Evolutionary conservation across 2,113 vertebrate genomes (phyloP).

Genomic region (Ovis canadensis): DNA sequence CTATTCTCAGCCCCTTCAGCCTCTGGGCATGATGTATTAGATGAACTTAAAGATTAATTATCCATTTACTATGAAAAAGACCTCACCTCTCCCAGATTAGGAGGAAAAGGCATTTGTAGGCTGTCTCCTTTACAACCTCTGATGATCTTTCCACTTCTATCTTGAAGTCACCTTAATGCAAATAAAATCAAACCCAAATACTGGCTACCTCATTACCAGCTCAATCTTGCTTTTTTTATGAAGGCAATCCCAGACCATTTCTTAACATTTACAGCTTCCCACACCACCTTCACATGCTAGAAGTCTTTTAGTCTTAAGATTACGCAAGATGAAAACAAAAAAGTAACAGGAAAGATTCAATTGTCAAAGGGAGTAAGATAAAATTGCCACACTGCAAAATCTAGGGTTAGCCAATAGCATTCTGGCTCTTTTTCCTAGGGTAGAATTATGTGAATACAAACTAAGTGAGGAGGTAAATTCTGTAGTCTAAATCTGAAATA

Average conservation of each 20-base stretch:
- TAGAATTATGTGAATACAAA: neutral
- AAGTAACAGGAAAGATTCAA: neutral
- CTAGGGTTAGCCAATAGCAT: neutral
- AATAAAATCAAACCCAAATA: slow-evolving; percentile 38
- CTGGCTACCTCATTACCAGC: neutral
- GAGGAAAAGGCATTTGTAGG: slow-evolving; percentile 8
- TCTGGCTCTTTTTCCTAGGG: neutral
- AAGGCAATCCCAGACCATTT: neutral
- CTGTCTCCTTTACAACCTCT: neutral
- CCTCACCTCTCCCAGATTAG: neutral
- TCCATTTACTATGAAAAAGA: slow-evolving; percentile 42
- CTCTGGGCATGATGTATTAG: slow-evolving; percentile 21
- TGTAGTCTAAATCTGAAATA: neutral
- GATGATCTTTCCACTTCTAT: neutral
- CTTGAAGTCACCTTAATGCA: slow-evolving; percentile 25
- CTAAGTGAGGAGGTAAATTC: neutral
- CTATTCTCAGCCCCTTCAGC: neutral
- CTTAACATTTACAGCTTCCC: neutral
- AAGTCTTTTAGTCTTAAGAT: slow-evolving; percentile 8
- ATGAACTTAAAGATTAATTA: slow-evolving; percentile 41
- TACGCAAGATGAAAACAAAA: neutral
- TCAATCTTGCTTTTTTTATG: neutral
- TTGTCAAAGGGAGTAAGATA: neutral
- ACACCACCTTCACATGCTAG: neutral
- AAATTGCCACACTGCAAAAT: neutral